Evolutionary conservation across 92 coral and sea anemone species (phyloP).

Genomic region (Pocillopora grandis): DNA sequence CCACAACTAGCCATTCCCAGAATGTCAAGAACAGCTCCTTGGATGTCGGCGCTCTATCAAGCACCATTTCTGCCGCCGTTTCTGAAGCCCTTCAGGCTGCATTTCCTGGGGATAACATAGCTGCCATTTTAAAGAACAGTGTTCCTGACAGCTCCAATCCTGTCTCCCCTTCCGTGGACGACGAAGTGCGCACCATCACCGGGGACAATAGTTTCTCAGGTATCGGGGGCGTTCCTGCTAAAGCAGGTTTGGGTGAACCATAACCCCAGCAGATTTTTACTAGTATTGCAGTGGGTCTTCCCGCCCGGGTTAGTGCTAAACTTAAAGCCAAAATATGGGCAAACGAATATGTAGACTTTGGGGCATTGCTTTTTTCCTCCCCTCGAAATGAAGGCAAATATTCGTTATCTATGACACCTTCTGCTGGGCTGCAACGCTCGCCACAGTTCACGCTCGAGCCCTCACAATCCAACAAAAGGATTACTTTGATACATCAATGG

Average conservation of each 20-base stretch:
- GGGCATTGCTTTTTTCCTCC: constrained; percentile 21
- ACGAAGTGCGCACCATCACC: background rate
- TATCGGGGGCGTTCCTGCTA: background rate
- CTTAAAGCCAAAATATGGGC: constrained; percentile 38
- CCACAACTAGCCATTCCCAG: background rate
- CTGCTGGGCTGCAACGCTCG: background rate
- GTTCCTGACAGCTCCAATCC: background rate
- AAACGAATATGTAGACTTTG: constrained; percentile 28
- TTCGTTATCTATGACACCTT: background rate
- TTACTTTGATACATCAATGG: constrained; percentile 12
- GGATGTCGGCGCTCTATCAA: background rate
- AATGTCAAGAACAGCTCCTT: background rate
- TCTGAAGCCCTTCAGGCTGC: background rate
- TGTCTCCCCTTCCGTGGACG: background rate
- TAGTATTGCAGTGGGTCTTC: constrained; percentile 23
- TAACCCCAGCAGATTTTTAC: constrained; percentile 13
- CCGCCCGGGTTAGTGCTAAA: constrained; percentile 21
- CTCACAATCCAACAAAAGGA: constrained; percentile 1
- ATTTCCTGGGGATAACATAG: background rate
- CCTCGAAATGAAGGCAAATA: background rate
- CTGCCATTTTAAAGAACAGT: background rate
- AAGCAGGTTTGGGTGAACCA: background rate
- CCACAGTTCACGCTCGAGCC: constrained; percentile 39
- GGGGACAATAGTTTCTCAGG: background rate
- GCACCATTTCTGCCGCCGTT: constrained; percentile 5